Evolutionary conservation across 2,113 vertebrate species (phyloP).

Genomic region (Cyanistes caeruleus): DNA sequence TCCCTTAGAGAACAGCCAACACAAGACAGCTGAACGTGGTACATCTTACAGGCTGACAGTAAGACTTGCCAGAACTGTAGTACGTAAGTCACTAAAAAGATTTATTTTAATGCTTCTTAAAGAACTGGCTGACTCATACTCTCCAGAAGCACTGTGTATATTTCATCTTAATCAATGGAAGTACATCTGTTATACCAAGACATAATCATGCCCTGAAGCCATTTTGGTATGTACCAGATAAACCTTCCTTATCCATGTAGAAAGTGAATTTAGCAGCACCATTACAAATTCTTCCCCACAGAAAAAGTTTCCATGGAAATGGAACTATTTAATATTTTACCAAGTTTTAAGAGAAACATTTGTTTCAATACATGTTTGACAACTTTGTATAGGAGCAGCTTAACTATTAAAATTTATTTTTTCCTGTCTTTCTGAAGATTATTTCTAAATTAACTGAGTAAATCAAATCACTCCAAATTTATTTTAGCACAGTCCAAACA

Average conservation of each 20-base stretch:
- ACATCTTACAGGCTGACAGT: not conserved
- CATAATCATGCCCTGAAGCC: not conserved
- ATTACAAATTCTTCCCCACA: not conserved
- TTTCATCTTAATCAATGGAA: conserved; percentile 3
- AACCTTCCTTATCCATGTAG: not conserved
- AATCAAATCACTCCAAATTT: conserved; percentile 8
- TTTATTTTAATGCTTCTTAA: not conserved
- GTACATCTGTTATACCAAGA: not conserved
- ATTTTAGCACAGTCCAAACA: conserved; percentile 8
- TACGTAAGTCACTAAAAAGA: not conserved
- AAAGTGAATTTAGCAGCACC: not conserved
- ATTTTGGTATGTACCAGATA: not conserved
- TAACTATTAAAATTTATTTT: not conserved
- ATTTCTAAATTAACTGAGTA: conserved; percentile 32
- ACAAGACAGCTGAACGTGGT: not conserved
- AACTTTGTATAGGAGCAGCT: not conserved
- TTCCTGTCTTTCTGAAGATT: not conserved
- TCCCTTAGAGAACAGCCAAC: not conserved
- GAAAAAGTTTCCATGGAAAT: not conserved
- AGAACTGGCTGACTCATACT: not conserved
- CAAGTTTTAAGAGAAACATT: not conserved
- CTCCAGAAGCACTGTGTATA: not conserved
- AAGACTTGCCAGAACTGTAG: not conserved
- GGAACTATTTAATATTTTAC: not conserved
- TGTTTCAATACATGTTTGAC: not conserved